These are phyloP conservation scores for Drosophila multiciliata DNA, from an alignment of 2,888 invertebrate genomes.

Conservation along the genomic window DNA sequence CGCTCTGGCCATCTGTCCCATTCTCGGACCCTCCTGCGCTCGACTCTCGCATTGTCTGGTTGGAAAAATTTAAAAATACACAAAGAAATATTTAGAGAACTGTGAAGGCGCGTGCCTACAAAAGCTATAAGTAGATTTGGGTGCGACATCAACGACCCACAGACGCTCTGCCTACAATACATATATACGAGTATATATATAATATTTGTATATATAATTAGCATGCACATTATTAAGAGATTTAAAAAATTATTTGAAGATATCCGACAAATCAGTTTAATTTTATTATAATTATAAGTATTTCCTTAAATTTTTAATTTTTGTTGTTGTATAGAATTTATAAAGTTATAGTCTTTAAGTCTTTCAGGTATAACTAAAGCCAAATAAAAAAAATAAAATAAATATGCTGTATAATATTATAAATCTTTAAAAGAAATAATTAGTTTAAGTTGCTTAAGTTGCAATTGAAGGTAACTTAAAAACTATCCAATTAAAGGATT, in stretches of 20 bases:
- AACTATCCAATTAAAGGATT: not conserved
- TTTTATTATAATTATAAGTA: not conserved
- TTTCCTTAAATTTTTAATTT: not conserved
- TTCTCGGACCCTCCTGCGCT: not conserved
- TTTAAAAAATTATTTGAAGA: not conserved
- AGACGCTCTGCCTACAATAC: conserved; percentile 19
- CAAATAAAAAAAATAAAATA: not conserved
- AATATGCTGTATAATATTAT: not conserved
- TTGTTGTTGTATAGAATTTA: not conserved
- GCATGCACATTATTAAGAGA: not conserved
- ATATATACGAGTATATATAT: too few species aligned
- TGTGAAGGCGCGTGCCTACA: conserved; percentile 50
- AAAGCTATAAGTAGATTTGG: conserved; percentile 18
- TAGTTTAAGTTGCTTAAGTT: not conserved
- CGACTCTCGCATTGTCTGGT: conserved; percentile 8
- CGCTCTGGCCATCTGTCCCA: not conserved
- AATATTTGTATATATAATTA: not conserved
- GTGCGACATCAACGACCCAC: not conserved
- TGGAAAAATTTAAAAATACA: conserved; percentile 47
- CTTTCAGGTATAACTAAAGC: not conserved
- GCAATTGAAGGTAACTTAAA: not conserved
- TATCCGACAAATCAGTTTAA: not conserved
- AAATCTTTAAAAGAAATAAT: not conserved
- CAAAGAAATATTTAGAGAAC: conserved; percentile 39
- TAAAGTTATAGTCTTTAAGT: not conserved